Base-by-base conservation (phyloP, 2,797 vertebrate species). In the Enteromius fasciolatus region DNA sequence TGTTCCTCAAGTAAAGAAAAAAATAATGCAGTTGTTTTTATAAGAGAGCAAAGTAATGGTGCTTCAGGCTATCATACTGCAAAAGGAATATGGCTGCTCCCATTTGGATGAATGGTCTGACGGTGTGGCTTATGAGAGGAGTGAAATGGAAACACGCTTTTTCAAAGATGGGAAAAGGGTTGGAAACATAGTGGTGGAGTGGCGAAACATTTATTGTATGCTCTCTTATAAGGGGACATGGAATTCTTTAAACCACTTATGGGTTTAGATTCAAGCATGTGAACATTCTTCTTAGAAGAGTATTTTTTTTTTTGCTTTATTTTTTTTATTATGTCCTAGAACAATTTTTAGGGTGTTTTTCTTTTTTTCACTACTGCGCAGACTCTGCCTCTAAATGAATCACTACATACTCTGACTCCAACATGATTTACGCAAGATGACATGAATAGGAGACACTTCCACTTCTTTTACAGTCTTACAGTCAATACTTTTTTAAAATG, bases 11-110 rank as follows among this genome's bases (percentile, higher is more conserved):
- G 86, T 86, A 85, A 23, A n/a, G 59, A 63, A 48, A 11, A 87
- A 86, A 87, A 87, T 86, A 85, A 90, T 90, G 80, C 84, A 86
- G 79, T 63, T 64, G 36, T 81, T 87, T 86, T 82, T 84, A 61
- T 57, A 54, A 82, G 78, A 86, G 82, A 59, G 52, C 33, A 59
- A 41, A 80, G 50, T 87, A 90, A 88, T 87, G 80, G 80, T 33
- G 84, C 88, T 89, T 85, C 86, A 87, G 88, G 87, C 85, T 76
- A 76, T 81, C 68, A 79, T 80, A 83, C 83, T 87, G 86, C 66
- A 83, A 81, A 87, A 82, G 57, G 77, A 83, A 83, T 63, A 36
- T 46, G 81, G 87, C 5, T 76, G 73, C 64, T 72, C 78, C 84
- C 86, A 85, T 88, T 88, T 85, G 84, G 86, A 86, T 75, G 83